Conservation (phyloP, 2,797 vertebrate genomes). For the Melanotaenia maccullochi region DNA sequence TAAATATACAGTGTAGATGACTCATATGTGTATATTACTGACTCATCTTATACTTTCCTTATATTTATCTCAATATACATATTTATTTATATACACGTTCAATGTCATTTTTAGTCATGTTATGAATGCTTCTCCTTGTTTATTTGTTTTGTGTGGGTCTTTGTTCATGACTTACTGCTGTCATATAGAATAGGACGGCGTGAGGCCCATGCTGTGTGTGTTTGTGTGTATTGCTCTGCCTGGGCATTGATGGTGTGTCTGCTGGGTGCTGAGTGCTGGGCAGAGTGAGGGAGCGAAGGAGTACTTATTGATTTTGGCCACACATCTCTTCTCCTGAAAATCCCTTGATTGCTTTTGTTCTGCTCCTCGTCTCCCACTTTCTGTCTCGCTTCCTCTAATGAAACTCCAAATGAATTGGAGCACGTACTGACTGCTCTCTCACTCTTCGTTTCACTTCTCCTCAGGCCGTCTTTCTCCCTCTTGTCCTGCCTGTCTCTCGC, state of each 20-base stretch:
- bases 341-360: slow-evolving; percentile 85
- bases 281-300: slow-evolving; percentile 71
- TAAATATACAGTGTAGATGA: neutral
- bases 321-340: slow-evolving; percentile 77
- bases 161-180: slow-evolving; percentile 28
- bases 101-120: neutral
- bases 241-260: slow-evolving; percentile 57
- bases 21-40: neutral
- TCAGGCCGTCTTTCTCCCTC: slow-evolving; percentile 9
- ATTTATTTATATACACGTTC: neutral
- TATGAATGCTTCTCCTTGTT: slow-evolving; percentile 1
- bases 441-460: slow-evolving; percentile 36
- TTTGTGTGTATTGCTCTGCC: slow-evolving; percentile 17
- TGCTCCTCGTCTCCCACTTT: slow-evolving; percentile 72
- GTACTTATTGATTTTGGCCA: slow-evolving; percentile 84
- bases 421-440: slow-evolving; percentile 64
- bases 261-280: slow-evolving; percentile 64
- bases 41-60: too few species aligned
- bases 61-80: too few species aligned
- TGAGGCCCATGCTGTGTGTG: slow-evolving; percentile 28
- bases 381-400: slow-evolving; percentile 80
- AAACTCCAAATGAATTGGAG: slow-evolving; percentile 84
- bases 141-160: slow-evolving; percentile 29
- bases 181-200: slow-evolving; percentile 41
- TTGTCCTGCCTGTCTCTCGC: slow-evolving; percentile 25